Evolutionary conservation across 2,797 vertebrate species (phyloP), one percentile per base, ranked within the genome.

Genomic region (Onychomys leucogaster): DNA sequence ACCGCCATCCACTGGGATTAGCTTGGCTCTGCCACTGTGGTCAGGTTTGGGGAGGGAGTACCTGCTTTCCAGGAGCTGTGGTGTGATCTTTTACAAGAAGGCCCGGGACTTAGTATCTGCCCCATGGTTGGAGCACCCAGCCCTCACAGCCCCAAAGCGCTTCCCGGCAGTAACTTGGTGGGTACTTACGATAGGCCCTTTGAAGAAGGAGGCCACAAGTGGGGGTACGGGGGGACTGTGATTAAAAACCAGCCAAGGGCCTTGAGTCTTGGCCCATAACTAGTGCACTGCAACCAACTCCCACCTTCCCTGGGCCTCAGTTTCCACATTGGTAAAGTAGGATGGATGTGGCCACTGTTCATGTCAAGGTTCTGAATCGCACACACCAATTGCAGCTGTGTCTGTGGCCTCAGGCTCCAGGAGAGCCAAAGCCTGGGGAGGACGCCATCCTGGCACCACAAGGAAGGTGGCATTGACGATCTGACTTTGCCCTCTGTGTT

Each of bases 361-460:
- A 6, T 65, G 57, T 87, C 27, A 11, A 80, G 91, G 32, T 61
- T 82, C 85, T 80, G 49, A 49, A 32, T 25, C 87, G 73, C 11
- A 94, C 32, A 90, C 43, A 37, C 91, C 67, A 37, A 75, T 37
- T 83, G 16, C 43, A n/a, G 9, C 77, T 83, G 8, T 41, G 13
- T 27, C 81, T 41, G 17, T 63, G 55, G 16, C 75, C 29, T 34
- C 12, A 19, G 73, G 43, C 43, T 84, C 27, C 6, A 61, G 59
- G 61, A 29, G 11, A 5, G 11, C n/a, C 49, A 10, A 8, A 34
- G 73, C 27, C 29, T 52, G 23, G 46, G 23, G 32, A 80, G 25
- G 41, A 19, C 2, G 0, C 16, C 6, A 21, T n/a, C 41, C 61
- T 71, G 85, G 67, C 0, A 0, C 84, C 76, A 2, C 0, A 16